These are phyloP conservation scores for Hypomecis punctinalis DNA, from an alignment of 2,888 invertebrate genomes.

Conservation along the genomic window DNA sequence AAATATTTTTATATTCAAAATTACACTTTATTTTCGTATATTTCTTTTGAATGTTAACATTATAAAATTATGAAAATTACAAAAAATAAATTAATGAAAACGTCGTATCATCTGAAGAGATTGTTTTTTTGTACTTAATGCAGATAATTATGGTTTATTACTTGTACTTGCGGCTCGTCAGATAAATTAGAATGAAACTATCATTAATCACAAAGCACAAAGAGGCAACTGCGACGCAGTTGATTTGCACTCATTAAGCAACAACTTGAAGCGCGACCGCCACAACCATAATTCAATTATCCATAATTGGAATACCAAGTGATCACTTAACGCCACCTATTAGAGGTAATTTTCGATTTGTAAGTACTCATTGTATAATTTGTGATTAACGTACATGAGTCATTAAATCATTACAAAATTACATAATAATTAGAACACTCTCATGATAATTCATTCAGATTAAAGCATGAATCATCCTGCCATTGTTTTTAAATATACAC, in stretches of 20 bases:
- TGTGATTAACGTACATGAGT: not conserved
- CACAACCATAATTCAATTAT: not conserved
- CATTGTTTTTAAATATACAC: not conserved
- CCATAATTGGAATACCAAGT: not conserved
- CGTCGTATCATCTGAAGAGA: too few species aligned
- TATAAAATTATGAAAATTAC: too few species aligned
- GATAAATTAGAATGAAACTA: not conserved
- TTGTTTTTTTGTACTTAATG: too few species aligned
- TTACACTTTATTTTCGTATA: too few species aligned
- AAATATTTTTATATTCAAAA: too few species aligned
- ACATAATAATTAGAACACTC: not conserved
- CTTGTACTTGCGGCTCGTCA: not conserved
- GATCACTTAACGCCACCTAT: not conserved
- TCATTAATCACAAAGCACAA: not conserved
- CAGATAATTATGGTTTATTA: not conserved
- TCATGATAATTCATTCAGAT: constrained; percentile 3
- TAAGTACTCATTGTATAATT: not conserved
- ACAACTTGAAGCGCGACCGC: too few species aligned
- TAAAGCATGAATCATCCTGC: constrained; percentile 14
- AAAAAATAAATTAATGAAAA: too few species aligned
- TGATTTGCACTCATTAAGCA: not conserved
- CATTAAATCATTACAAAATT: not conserved
- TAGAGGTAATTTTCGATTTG: too few species aligned
- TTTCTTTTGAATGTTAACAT: too few species aligned
- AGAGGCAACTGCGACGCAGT: not conserved